Evolutionary conservation across 2,113 vertebrate genomes (phyloP), one percentile per base, ranked within the genome.

Genomic region (Corvus cornix): DNA sequence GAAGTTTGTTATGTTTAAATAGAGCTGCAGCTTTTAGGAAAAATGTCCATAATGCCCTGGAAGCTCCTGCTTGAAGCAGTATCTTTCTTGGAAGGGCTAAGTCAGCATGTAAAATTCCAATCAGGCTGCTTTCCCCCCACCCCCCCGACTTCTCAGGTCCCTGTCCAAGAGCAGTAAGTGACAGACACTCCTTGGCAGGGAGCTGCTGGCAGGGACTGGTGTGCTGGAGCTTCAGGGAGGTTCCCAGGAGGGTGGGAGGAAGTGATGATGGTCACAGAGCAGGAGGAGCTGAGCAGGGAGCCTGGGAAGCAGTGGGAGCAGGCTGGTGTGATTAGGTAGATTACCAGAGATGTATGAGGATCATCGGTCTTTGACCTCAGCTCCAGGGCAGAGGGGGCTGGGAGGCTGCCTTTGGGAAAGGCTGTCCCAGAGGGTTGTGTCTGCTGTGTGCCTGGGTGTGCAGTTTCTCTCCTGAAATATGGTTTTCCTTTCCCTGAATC

Each of bases 121-220:
- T 31, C 22, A n/a, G n/a, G 58, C 13, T 64, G 53, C 3, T 8
- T 33, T 21, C 11, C 1, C 1, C 1, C 5, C 3, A 6, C 0
- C 1, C 2, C 10, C 7, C 55, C 0, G 13, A 35, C 6, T 48
- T 85, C 21, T 14, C 60, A 39, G 70, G 22, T 84, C 56, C 44
- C 43, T 84, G 60, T 62, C 66, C 41, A 41, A 63, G 55, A 69
- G 85, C 59, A 31, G 9, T 3, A 10, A 10, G 69, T 3, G 27
- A 13, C 4, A 51, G 77, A 43, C 37, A 14, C 3, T 35, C 56
- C 37, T 43, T 30, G 84, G 64, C 87, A 39, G 68, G 86, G 9
- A 28, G 85, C 87, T 90, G 70, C 70, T 16, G 6, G 8, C 1
- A 28, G 69, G 33, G 31, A 2, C 31, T 4, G 44, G 6, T 3